Evolutionary conservation across 1,140 invertebrate genomes (phyloP).

Genomic region (Solen grandis): DNA sequence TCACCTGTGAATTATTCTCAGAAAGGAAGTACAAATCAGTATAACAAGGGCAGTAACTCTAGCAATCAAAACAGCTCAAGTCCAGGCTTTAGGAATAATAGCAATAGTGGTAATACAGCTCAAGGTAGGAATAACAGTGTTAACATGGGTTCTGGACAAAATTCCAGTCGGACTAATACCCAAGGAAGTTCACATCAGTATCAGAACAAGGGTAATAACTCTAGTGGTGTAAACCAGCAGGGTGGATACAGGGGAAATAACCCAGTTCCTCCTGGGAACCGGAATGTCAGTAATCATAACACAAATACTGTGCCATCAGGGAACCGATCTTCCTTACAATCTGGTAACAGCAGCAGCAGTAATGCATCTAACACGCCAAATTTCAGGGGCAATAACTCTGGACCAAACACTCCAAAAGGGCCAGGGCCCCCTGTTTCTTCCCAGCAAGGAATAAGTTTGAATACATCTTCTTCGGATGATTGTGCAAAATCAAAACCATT

Average conservation of each 20-base stretch:
- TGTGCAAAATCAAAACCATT: slow-evolving; percentile 46
- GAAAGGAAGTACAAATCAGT: slow-evolving; percentile 20
- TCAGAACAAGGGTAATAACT: not conserved
- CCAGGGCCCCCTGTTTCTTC: slow-evolving; percentile 22
- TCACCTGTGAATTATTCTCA: slow-evolving; percentile 25
- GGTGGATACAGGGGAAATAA: slow-evolving; percentile 16
- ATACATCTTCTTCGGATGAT: slow-evolving; percentile 4
- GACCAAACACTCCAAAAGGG: slow-evolving; percentile 41
- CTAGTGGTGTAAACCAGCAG: slow-evolving; percentile 15
- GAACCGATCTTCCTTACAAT: no score
- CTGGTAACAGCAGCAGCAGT: slow-evolving; percentile 15
- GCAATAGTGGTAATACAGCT: slow-evolving; percentile 21
- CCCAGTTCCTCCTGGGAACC: no score
- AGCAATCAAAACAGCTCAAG: slow-evolving; percentile 17
- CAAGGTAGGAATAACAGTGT: slow-evolving; percentile 21
- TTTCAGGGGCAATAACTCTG: slow-evolving; percentile 30
- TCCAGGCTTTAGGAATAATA: slow-evolving; percentile 41
- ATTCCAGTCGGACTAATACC: slow-evolving; percentile 34
- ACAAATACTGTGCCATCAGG: no score
- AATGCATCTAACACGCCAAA: slow-evolving; percentile 36
- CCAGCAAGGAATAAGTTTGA: not conserved
- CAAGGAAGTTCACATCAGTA: not conserved
- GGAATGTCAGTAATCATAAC: no score
- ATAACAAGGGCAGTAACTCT: slow-evolving; percentile 39
- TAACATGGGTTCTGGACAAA: slow-evolving; percentile 10